A percentile compares a stretch with the other conserved stretches of the same genome.
Evolutionary conservation across 1,140 invertebrate genomes (phyloP).

Genomic region (Helicoverpa zea): DNA sequence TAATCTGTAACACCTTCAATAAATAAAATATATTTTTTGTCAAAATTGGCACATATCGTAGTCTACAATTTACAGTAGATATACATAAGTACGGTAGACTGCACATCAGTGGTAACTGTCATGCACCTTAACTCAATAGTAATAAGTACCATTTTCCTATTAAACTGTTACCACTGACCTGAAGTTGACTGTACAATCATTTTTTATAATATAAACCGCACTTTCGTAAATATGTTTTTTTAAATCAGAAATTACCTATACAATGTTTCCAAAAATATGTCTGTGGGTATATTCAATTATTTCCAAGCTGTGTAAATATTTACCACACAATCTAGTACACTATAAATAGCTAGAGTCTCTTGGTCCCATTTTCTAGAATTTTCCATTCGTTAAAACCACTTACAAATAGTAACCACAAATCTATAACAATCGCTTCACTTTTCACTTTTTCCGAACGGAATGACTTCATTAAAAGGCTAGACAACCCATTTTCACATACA

Average conservation of each 20-base stretch:
- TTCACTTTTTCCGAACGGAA: constrained; percentile 5
- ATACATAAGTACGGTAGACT: too few relatives aligned
- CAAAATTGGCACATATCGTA: too few relatives aligned
- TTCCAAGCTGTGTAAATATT: neutral
- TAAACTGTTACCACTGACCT: too few relatives aligned
- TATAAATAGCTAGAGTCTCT: neutral
- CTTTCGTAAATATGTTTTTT: too few relatives aligned
- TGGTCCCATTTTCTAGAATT: constrained; percentile 13
- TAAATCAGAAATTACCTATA: too few relatives aligned
- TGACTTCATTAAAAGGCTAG: neutral
- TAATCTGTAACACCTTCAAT: neutral
- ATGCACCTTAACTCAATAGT: too few relatives aligned
- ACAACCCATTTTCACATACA: neutral
- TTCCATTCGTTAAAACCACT: neutral
- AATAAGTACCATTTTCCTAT: too few relatives aligned
- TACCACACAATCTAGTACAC: neutral
- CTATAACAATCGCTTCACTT: neutral
- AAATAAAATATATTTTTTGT: neutral
- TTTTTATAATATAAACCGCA: too few relatives aligned
- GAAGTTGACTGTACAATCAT: too few relatives aligned
- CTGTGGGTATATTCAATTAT: neutral
- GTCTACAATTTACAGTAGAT: too few relatives aligned
- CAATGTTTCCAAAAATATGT: neutral
- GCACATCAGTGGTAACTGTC: too few relatives aligned
- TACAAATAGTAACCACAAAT: too few relatives aligned